Base-by-base conservation (phyloP, 1,140 invertebrate species). In the Spodoptera litura region DNA sequence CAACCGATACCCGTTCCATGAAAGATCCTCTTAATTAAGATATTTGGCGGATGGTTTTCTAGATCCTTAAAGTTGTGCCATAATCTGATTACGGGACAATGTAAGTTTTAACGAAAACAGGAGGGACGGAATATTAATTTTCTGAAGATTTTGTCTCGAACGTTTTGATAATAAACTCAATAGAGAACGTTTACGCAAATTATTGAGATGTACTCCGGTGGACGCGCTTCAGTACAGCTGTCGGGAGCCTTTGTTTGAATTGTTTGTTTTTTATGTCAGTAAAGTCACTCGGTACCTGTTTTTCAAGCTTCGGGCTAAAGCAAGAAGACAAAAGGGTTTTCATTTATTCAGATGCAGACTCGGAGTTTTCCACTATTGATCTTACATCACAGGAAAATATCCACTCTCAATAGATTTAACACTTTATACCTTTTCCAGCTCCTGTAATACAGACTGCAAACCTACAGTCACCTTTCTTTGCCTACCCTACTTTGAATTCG, bases 321-420 rank as follows among this genome's bases (percentile, higher is more conserved):
- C 27, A 52, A 38, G 52, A 80, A 78, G 58, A 55, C 74, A 78
- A 84, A 82, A 81, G 77, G 61, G 55, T 70, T 78, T 83, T 78
- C 70, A 80, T 82, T 81, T 80, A 82, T 84, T 80, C 80, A 80
- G 73, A 79, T 82, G 80, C 76, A 84, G 80, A 84, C 72, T 76
- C 56, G 82, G 51, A 71, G 61, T 64, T 72, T 56, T 66, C 56
- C n/a, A 38, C 61, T 76, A 68, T 68, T 68, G 74, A 61, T 62
- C 20, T 35, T 3, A 38, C 31, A 11, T 4, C n/a, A 52, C 6
- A n/a, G 2, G 31, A 10, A n/a, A 58, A 72, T 38, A 72, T 53
- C 55, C 55, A 49, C 15, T 70, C 15, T 61, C 31, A 31, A 61
- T 35, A 61, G 25, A 70, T 52, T 70, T 27, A 27, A 25, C 12